phyloP scores from a whole-genome alignment of 2,888 invertebrate species.

The Drosophila cyrtoloma region DNA sequence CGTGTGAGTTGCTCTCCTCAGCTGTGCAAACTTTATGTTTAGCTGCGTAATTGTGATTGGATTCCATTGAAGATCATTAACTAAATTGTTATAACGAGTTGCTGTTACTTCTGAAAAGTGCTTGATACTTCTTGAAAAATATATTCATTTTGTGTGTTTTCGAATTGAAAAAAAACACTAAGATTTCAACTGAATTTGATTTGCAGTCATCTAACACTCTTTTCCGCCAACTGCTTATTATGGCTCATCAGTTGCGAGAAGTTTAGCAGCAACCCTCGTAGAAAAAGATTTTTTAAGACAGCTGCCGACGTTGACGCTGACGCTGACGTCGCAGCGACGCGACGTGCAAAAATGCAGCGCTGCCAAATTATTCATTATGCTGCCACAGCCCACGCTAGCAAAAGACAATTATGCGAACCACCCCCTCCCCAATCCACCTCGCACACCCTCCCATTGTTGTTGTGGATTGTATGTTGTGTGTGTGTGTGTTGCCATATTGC shows the following conservation, averaged over 20 bases:
- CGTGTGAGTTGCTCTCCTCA: neutral
- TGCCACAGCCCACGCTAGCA: slow-evolving; percentile 28
- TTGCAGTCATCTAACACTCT: neutral
- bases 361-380: slow-evolving; percentile 65
- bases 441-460: neutral
- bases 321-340: neutral
- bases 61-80: neutral
- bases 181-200: neutral
- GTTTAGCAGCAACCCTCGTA: slow-evolving; percentile 30
- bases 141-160: too few species aligned
- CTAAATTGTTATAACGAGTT: neutral
- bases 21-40: neutral
- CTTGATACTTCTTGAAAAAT: neutral
- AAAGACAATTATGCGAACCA: slow-evolving; percentile 8
- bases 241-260: neutral
- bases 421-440: neutral
- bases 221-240: neutral
- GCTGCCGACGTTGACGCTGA: slow-evolving; percentile 7
- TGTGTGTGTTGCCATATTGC: slow-evolving; percentile 36
- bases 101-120: neutral
- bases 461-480: slow-evolving; percentile 15
- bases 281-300: neutral
- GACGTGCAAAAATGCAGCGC: slow-evolving; percentile 74
- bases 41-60: neutral
- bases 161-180: neutral